phyloP scores from a whole-genome alignment of 2,113 vertebrate species.

The Scomber japonicus region DNA sequence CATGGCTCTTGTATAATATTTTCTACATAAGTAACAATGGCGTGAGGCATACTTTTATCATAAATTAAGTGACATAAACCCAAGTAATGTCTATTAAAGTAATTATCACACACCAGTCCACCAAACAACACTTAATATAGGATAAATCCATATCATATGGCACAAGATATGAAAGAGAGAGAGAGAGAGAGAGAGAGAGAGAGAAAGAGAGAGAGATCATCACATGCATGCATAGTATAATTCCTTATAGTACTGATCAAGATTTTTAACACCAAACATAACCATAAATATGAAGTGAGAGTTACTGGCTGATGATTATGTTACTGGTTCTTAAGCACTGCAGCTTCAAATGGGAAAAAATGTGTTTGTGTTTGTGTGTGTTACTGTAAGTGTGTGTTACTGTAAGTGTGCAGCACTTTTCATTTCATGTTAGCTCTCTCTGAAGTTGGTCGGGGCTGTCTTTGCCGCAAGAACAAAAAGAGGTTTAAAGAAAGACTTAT shows the following conservation, averaged over 20 bases:
- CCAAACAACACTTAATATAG: conserved; percentile 57
- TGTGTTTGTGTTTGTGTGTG: neutral
- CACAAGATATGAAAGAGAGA: conserved; percentile 65
- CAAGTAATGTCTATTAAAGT: conserved; percentile 48
- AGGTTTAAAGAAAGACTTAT: conserved; percentile 34
- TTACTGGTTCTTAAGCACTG: conserved; percentile 2
- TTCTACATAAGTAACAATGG: conserved; percentile 24
- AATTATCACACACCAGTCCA: conserved; percentile 52
- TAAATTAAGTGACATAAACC: conserved; percentile 48
- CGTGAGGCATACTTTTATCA: conserved; percentile 24
- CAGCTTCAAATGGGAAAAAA: neutral
- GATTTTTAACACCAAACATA: conserved; percentile 37
- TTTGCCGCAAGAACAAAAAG: neutral
- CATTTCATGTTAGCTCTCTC: neutral
- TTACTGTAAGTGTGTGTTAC: neutral
- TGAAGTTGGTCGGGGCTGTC: neutral
- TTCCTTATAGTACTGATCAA: conserved; percentile 52
- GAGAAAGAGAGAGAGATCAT: conserved; percentile 48
- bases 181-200: conserved; percentile 47
- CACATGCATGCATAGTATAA: conserved; percentile 75
- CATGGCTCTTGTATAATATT: conserved; percentile 35
- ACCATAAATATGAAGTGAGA: neutral
- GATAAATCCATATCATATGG: conserved; percentile 60
- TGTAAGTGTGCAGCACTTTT: neutral
- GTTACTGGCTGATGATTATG: neutral